Evolutionary conservation across 2,888 invertebrate species (phyloP).

Genomic region (Orchesella flavescens): DNA sequence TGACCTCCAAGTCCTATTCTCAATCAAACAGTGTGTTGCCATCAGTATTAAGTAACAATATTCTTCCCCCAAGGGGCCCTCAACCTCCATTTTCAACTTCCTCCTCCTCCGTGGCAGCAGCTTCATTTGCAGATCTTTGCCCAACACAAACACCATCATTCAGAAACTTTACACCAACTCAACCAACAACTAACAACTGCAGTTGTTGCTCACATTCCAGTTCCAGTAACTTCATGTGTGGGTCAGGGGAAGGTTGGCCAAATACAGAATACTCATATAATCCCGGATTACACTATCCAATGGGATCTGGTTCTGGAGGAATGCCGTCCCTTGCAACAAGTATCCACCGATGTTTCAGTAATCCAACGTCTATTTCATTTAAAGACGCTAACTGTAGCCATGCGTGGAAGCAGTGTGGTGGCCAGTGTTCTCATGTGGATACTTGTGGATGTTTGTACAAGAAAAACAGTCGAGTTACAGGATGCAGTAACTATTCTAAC

Average conservation of each 20-base stretch:
- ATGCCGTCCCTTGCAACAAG: neutral
- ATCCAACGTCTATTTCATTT: slow-evolving; percentile 32
- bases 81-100: slow-evolving; percentile 31
- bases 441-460: slow-evolving; percentile 58
- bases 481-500: slow-evolving; percentile 35
- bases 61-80: slow-evolving; percentile 10
- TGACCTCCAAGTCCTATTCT: slow-evolving; percentile 54
- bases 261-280: slow-evolving; percentile 1
- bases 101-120: neutral
- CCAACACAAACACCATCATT: neutral
- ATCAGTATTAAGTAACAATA: slow-evolving; percentile 17
- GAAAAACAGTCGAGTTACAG: slow-evolving; percentile 44
- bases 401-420: slow-evolving; percentile 66
- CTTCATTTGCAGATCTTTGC: neutral
- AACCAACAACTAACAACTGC: slow-evolving; percentile 13
- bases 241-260: slow-evolving; percentile 7
- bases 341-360: slow-evolving; percentile 22
- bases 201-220: slow-evolving; percentile 48
- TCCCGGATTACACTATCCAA: neutral
- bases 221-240: slow-evolving; percentile 30
- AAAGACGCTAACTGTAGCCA: slow-evolving; percentile 69
- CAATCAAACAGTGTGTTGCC: slow-evolving; percentile 36
- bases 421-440: slow-evolving; percentile 70
- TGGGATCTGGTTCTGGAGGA: neutral
- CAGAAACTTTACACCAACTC: neutral